These are phyloP conservation scores for Lonchura striata DNA, from an alignment of 2,113 vertebrate genomes.

Conservation along the genomic window DNA sequence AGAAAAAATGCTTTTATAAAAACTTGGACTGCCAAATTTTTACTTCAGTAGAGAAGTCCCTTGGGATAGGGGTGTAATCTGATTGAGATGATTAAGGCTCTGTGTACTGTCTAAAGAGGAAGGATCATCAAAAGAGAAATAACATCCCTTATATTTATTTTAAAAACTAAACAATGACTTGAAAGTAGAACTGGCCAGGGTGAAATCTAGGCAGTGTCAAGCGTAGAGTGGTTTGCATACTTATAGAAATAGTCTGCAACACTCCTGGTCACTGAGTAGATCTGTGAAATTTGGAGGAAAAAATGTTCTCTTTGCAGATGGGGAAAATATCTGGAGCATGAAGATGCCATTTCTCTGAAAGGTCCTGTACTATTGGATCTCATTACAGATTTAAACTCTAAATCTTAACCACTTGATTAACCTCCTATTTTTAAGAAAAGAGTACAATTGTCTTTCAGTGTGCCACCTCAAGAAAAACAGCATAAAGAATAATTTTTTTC, in stretches of 20 bases:
- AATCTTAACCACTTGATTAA: not conserved
- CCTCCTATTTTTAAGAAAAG: not conserved
- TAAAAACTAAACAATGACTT: not conserved
- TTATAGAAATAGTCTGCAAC: not conserved
- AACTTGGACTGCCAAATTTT: not conserved
- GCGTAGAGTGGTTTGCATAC: not conserved
- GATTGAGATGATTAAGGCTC: not conserved
- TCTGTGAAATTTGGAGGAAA: not conserved
- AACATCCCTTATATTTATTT: conserved; percentile 10
- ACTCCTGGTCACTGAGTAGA: not conserved
- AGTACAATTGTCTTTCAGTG: not conserved
- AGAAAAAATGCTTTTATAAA: conserved; percentile 19
- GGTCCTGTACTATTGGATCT: not conserved
- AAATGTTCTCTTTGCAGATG: not conserved
- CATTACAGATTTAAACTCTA: not conserved
- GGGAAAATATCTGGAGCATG: not conserved
- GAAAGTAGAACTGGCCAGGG: not conserved
- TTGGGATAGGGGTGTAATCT: not conserved
- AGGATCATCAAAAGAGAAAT: conserved; percentile 18
- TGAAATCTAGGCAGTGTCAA: not conserved
- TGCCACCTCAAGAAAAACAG: not conserved
- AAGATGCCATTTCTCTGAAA: not conserved
- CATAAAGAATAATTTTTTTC: not conserved
- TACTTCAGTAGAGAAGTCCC: not conserved
- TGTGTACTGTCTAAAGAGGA: not conserved